Base-by-base conservation (phyloP, 2,113 vertebrate species). In the Antidorcas marsupialis region DNA sequence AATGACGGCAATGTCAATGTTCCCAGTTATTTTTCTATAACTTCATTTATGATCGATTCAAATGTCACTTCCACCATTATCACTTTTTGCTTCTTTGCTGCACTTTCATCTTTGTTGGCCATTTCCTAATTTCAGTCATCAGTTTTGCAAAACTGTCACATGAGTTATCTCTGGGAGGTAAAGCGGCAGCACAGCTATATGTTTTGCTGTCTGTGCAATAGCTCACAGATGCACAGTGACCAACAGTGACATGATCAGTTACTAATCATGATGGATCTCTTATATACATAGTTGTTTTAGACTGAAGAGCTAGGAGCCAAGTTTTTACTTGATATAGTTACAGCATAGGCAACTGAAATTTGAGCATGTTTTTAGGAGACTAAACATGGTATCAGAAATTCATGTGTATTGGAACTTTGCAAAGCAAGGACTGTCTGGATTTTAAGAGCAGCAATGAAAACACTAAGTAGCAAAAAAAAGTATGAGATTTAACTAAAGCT, bases 371-470 rank as follows among this genome's bases (percentile, higher is more conserved):
- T 25, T 94, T 78, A n/a, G 74, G 25, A 95, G 52, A 60, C 9
- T 88, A 93, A 95, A n/a, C 62, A 89, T 79, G 7, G 30, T 87
- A 74, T n/a, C 71, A 78, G 82, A 90, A 92, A 93, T 93, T 45
- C 11, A 13, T 87, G 19, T 93, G 19, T 91, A 55, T 67, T 91
- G 62, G 39, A 96, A 90, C 43, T 71, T 17, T 19, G 21, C 27
- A 93, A 91, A 84, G 14, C 74, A 96, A 84, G 27, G n/a, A 76
- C 52, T 89, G 39, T 14, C 21, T 96, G 2, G 50, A 45, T 92
- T 95, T 81, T 88, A 97, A 87, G 57, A 96, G 27, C 55, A 60
- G 81, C 47, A 92, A 60, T 74, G 25, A 86, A 89, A 96, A 64
- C 14, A 96, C 45, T 59, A 85, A 30, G n/a, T 76, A 60, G 60